Evolutionary conservation across 2,888 invertebrate genomes (phyloP).

Genomic region (Stegophylla sp.): DNA sequence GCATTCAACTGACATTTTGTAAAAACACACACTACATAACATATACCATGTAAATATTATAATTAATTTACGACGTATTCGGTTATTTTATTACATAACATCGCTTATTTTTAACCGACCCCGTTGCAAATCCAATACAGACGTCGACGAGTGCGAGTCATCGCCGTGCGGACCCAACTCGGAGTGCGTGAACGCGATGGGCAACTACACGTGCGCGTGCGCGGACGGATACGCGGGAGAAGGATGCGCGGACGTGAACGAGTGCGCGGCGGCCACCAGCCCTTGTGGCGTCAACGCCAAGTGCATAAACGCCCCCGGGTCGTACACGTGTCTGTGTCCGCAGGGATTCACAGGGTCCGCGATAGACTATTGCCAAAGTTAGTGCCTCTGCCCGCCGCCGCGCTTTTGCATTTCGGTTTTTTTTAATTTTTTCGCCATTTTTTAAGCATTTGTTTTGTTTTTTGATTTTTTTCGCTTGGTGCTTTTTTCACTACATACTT

Average conservation of each 20-base stretch:
- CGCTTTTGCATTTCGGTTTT: no score
- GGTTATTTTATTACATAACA: constrained; percentile 3
- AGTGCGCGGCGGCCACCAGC: constrained; percentile 71
- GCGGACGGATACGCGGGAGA: constrained; percentile 73
- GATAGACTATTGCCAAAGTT: constrained; percentile 79
- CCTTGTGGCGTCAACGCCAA: constrained; percentile 79
- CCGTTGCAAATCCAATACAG: constrained; percentile 64
- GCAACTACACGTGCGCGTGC: constrained; percentile 79
- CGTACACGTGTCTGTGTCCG: constrained; percentile 79
- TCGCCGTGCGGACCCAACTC: constrained; percentile 75
- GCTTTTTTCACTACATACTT: background rate
- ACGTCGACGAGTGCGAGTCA: constrained; percentile 77
- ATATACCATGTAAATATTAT: no score
- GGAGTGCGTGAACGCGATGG: constrained; percentile 77
- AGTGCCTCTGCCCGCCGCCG: constrained; percentile 65
- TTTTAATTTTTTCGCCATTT: no score
- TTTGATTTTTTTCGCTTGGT: background rate
- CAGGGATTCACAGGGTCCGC: constrained; percentile 79
- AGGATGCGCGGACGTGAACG: constrained; percentile 77
- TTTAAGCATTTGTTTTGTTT: background rate
- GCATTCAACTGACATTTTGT: no score
- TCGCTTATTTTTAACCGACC: background rate
- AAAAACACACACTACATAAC: no score
- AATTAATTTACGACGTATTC: background rate
- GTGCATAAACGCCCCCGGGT: constrained; percentile 82